Evolutionary conservation across 2,888 invertebrate genomes (phyloP).

Genomic region (Cheilosia soror): DNA sequence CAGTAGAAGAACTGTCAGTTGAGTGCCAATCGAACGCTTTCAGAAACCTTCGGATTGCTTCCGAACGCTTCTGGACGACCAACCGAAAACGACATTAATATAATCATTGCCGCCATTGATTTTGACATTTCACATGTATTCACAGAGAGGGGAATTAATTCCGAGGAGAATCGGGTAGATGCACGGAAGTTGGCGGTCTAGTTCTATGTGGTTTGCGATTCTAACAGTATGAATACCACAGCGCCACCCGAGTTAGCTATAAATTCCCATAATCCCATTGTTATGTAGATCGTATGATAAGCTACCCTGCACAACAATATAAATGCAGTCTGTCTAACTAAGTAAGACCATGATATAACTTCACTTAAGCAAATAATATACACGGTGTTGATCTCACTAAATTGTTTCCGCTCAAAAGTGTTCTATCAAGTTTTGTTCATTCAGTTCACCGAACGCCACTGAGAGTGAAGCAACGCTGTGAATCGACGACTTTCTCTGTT

Average conservation of each 20-base stretch:
- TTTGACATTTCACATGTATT: too few relatives aligned
- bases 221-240: too few relatives aligned
- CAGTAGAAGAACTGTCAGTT: too few relatives aligned
- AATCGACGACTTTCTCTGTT: not conserved
- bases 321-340: not conserved
- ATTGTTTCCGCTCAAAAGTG: slow-evolving; percentile 40
- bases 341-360: not conserved
- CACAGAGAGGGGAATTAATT: too few relatives aligned
- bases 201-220: too few relatives aligned
- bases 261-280: not conserved
- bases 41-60: too few relatives aligned
- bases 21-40: too few relatives aligned
- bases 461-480: slow-evolving; percentile 42
- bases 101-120: too few relatives aligned
- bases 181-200: too few relatives aligned
- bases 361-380: slow-evolving; percentile 10
- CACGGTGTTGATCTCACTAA: slow-evolving; percentile 11
- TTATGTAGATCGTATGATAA: not conserved
- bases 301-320: slow-evolving; percentile 5
- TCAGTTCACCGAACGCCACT: slow-evolving; percentile 36
- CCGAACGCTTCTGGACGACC: too few relatives aligned
- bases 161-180: too few relatives aligned
- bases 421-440: slow-evolving; percentile 32
- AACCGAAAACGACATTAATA: too few relatives aligned
- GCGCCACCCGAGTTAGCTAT: not conserved